A percentile compares a stretch with the other conserved stretches of the same genome.
phyloP scores from a whole-genome alignment of 2,888 invertebrate species.

The Cynaeus angustus region DNA sequence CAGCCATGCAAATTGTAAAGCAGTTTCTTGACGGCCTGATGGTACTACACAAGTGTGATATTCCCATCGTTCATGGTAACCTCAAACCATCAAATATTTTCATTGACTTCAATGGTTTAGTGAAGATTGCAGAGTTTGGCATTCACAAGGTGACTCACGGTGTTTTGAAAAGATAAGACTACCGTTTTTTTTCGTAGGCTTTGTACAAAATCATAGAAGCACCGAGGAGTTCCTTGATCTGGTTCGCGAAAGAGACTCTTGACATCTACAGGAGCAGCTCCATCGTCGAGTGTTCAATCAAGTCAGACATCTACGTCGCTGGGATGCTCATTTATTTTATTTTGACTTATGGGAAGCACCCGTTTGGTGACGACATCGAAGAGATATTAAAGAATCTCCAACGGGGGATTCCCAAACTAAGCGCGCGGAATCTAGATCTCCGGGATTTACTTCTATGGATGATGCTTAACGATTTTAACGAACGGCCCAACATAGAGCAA shows the following conservation, averaged over 20 bases:
- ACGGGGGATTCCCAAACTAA: slow-evolving; percentile 53
- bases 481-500: slow-evolving; percentile 67
- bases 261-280: slow-evolving; percentile 58
- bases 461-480: slow-evolving; percentile 66
- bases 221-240: slow-evolving; percentile 68
- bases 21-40: slow-evolving; percentile 64
- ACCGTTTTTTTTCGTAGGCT: slow-evolving; percentile 56
- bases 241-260: slow-evolving; percentile 70
- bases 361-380: slow-evolving; percentile 66
- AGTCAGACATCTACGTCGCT: slow-evolving; percentile 70
- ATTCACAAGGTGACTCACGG: slow-evolving; percentile 64
- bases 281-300: slow-evolving; percentile 63
- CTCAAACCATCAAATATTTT: slow-evolving; percentile 71
- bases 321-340: slow-evolving; percentile 70
- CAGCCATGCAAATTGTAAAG: slow-evolving; percentile 60
- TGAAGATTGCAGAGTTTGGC: slow-evolving; percentile 70
- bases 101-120: slow-evolving; percentile 67
- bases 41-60: slow-evolving; percentile 66
- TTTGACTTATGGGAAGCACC: slow-evolving; percentile 69
- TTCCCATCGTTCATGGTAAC: slow-evolving; percentile 70
- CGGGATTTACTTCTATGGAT: slow-evolving; percentile 69
- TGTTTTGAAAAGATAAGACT: neutral
- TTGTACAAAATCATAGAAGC: slow-evolving; percentile 65
- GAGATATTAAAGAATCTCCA: slow-evolving; percentile 66
- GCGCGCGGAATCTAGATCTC: slow-evolving; percentile 63